phyloP scores from a whole-genome alignment of 2,113 vertebrate species.

The Butorides virescens region DNA sequence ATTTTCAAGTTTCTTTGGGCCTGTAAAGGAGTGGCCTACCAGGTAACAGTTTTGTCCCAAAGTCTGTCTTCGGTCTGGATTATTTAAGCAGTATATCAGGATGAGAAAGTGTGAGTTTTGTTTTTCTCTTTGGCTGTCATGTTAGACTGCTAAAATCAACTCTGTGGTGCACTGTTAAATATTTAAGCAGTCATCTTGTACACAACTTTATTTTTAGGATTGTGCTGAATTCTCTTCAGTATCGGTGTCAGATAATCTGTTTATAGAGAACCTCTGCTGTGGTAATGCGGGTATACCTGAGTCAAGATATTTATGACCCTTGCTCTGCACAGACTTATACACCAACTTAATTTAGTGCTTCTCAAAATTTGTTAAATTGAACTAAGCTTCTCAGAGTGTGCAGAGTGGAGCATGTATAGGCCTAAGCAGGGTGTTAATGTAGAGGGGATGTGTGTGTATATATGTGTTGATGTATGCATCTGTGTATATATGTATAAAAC shows the following conservation, averaged over 20 bases:
- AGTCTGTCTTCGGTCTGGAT: neutral
- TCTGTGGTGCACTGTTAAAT: neutral
- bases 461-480: neutral
- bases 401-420: neutral
- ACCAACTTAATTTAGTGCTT: neutral
- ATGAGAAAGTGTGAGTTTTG: neutral
- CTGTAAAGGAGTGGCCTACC: neutral
- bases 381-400: neutral
- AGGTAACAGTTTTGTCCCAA: neutral
- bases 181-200: neutral
- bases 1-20: neutral
- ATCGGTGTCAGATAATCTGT: neutral
- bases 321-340: neutral
- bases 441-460: neutral
- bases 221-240: neutral
- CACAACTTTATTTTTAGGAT: constrained; percentile 7
- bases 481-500: neutral
- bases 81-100: neutral
- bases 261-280: neutral
- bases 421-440: neutral
- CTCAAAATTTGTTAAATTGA: neutral
- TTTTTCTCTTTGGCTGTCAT: neutral
- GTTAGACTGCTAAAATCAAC: neutral
- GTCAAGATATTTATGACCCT: neutral
- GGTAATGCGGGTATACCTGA: neutral